Percentiles rank a stretch among this genome's conserved stretches.
These are phyloP conservation scores for Anguilla pacifica DNA, from an alignment of 2,797 vertebrate genomes.

Conservation along the genomic window DNA sequence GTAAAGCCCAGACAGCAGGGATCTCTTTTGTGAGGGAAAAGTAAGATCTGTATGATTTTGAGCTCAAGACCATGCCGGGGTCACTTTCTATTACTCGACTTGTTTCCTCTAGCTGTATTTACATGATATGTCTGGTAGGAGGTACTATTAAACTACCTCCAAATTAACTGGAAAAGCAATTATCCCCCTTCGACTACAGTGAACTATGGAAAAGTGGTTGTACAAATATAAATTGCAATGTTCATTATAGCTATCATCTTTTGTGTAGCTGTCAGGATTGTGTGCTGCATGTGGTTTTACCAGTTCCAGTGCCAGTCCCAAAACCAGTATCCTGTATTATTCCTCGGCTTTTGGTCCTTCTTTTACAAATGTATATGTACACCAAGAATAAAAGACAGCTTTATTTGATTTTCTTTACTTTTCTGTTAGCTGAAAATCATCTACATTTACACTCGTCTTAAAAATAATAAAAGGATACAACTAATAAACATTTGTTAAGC, in stretches of 20 bases:
- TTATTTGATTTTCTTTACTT: neutral
- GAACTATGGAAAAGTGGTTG: constrained; percentile 66
- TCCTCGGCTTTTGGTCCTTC: neutral
- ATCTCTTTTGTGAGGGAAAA: constrained; percentile 80
- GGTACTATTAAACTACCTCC: constrained; percentile 76
- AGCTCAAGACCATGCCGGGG: constrained; percentile 77
- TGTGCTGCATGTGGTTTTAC: constrained; percentile 55
- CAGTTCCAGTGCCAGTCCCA: neutral
- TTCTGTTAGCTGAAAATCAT: neutral
- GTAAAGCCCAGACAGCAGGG: constrained; percentile 83
- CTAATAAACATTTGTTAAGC: constrained; percentile 48
- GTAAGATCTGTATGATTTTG: constrained; percentile 80
- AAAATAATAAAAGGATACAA: constrained; percentile 4
- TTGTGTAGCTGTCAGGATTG: constrained; percentile 62
- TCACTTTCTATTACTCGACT: constrained; percentile 78
- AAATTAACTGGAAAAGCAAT: constrained; percentile 76
- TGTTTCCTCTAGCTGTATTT: constrained; percentile 85
- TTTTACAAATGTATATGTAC: neutral
- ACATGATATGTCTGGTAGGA: constrained; percentile 79
- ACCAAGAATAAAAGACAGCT: neutral
- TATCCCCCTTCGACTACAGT: constrained; percentile 66
- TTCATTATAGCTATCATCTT: constrained; percentile 70
- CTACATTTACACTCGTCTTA: neutral
- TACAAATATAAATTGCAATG: constrained; percentile 72
- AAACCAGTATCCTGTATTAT: neutral